Evolutionary conservation across 1,140 invertebrate species (phyloP), one percentile per base, ranked within the genome.

Genomic region (Diploscapter pachys): DNA sequence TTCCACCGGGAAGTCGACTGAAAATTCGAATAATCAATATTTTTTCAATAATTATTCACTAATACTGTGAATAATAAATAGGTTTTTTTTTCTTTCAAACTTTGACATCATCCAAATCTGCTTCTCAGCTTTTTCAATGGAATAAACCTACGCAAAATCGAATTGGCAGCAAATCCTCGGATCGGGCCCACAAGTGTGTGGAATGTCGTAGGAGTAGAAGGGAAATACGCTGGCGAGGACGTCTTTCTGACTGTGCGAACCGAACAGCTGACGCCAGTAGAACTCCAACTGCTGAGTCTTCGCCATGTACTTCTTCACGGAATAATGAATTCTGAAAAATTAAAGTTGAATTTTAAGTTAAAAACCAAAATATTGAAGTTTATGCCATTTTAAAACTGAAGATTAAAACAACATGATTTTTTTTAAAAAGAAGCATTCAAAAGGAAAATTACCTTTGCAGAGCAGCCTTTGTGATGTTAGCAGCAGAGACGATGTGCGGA

Each of bases 191-290:
- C 96, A 99, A 0, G 96, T 95, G 83, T 98, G 95, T 4, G 96
- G 96, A 61, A 98, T 90, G 85, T 98, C 96, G 83, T 99, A 99
- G 57, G 93, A 94, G 86, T 98, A 98, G 86, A 99, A 99, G 11
- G 96, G 96, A 93, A 98, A 97, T 90, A 98, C 90, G 81, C 99
- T 96, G 8, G 95, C 96, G 68, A 96, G 91, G 48, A 99, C 91
- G 79, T 95, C 93, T 0, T 91, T 93, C 8, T 89, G 52, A n/a
- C 63, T 64, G 48, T 89, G 0, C 91, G 92, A 31, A 88, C 87
- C 59, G 88, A 79, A 99, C 55, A 91, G 85, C 86, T 99, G 96
- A 53, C 93, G 89, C 96, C 96, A 99, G 51, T 90, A 86, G 85
- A 97, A 97, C 87, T 97, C 96, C 4, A 98, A 86, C 75, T 92